Evolutionary conservation across 2,888 invertebrate genomes (phyloP), one percentile per base, ranked within the genome.

Genomic region (Phortica magna): DNA sequence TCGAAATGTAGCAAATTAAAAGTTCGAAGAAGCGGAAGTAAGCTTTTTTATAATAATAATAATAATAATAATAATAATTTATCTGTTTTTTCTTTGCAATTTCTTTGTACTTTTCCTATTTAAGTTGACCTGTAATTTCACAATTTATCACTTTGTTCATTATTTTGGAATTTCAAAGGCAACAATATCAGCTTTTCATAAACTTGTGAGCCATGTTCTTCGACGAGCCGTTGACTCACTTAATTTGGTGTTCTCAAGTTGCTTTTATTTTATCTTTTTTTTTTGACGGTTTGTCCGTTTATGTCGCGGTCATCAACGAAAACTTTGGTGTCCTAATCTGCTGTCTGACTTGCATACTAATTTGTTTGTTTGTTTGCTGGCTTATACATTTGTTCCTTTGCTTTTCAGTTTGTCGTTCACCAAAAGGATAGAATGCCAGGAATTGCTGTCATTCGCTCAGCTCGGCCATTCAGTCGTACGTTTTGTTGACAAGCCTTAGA

Each of bases 281-380:
- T 14, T 65, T 65, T 17, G 41, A 19, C 7, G 3, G 41, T 65
- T 65, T 82, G 84, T 84, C 81, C 88, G 83, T 84, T 86, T 88
- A 81, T 85, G 88, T 71, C 74, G 77, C 74, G 74, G 48, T 73
- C 77, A 74, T 74, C 74, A 77, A 64, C 74, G 71, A 61, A 68
- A 87, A 87, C 84, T 88, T 87, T 88, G 86, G 86, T 87, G 86
- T 87, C 86, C 88, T 87, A 87, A 87, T 87, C 86, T 87, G 88
- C 84, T 84, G 88, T 80, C 83, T 80, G 86, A 84, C 86, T 87
- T 87, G 86, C 86, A 87, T 87, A 88, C 86, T 87, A 87, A 87
- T 87, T 87, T 88, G 64, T 39, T 64, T 48, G 64, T 48, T 48
- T 48, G 48, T 48, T 48, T 31, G 31, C 14, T 48, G 9, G 48